Base-by-base conservation (phyloP, 1,140 invertebrate genomes). In the Stenopsyche tienmushanensis region DNA sequence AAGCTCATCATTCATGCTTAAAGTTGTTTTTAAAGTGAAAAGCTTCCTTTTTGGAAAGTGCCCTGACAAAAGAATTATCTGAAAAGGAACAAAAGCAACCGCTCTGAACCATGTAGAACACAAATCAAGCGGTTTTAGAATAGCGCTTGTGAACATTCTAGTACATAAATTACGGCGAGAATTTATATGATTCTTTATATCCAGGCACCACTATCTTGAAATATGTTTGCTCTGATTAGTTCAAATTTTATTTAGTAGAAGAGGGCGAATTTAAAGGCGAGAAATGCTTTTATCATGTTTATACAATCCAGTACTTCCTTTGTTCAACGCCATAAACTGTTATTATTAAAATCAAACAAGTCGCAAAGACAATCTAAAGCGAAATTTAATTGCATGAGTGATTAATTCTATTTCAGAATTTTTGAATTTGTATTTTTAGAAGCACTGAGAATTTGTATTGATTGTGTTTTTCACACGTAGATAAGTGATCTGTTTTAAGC, bases 121-220 rank as follows among this genome's bases (percentile, higher is more conserved):
- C 44, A 47, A 47, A 47, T 47, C 44, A 47, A 47, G 44, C 18
- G 44, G 44, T 47, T 47, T 47, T 47, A 47, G 44, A 47, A 47
- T 47, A 47, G 10, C 5, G 17, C 17, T 20, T 47, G 44, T 47
- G 18, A 20, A 47, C 44, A 47, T 47, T 47, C 44, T 20, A 13
- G 44, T 47, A 20, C 44, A 47, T 47, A 47, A 47, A 9, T 47
- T 47, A 47, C 44, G 5, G 18, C 7, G 18, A 15, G 44, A 20
- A 47, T 47, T 47, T 47, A 47, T 47, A 47, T 20, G 44, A 47
- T 47, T 34, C 29, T 34, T 34, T 34, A 34, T 34, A 34, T 34
- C 29, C 29, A 34, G 29, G 5, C 29, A 34, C 5, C 29, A 34
- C 29, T 34, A 34, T 34, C 29, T 34, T 34, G 29, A 34, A 34